Evolutionary conservation across 1,140 invertebrate species (phyloP), one percentile per base, ranked within the genome.

Genomic region (Lethocerus indicus): DNA sequence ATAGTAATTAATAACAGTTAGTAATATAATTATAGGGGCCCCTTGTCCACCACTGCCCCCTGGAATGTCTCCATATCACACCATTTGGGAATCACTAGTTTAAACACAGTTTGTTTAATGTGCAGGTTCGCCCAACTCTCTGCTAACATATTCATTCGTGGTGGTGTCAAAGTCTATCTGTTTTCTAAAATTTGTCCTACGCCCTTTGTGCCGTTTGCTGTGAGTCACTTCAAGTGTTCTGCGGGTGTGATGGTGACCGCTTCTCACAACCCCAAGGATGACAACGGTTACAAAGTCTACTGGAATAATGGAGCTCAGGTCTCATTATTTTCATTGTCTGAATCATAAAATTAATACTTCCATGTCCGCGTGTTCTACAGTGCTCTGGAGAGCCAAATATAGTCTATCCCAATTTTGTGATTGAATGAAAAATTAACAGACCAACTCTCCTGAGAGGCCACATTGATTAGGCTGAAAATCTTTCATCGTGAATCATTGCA

Each of bases 261-360:
- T 0, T 98, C 93, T 0, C 95, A 99, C 58, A 99, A 99, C 71
- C 95, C 94, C 0, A 97, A 96, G 67, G 81, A 97, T 44, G 94
- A 99, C 62, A 99, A 99, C 67, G 96, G 96, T 3, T 98, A 98
- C 63, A 99, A 99, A 72, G 89, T 96, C 3, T 98, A 96, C 63
- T 94, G 91, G 83, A 68, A 69, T 20, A 96, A 97, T 67, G 90
- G 91, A 1, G 80, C 86, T n/a, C 94, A 82, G 65, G 75, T 76
- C 2, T 3, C n/a, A n/a, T n/a, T n/a, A n/a, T n/a, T n/a, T n/a
- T n/a, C n/a, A n/a, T n/a, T n/a, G n/a, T n/a, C n/a, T n/a, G n/a
- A n/a, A n/a, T n/a, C n/a, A n/a, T n/a, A n/a, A n/a, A n/a, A n/a
- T n/a, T n/a, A n/a, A n/a, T n/a, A n/a, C n/a, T n/a, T n/a, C n/a